Base-by-base conservation (phyloP, 2,113 vertebrate genomes). In the Shinisaurus crocodilurus region DNA sequence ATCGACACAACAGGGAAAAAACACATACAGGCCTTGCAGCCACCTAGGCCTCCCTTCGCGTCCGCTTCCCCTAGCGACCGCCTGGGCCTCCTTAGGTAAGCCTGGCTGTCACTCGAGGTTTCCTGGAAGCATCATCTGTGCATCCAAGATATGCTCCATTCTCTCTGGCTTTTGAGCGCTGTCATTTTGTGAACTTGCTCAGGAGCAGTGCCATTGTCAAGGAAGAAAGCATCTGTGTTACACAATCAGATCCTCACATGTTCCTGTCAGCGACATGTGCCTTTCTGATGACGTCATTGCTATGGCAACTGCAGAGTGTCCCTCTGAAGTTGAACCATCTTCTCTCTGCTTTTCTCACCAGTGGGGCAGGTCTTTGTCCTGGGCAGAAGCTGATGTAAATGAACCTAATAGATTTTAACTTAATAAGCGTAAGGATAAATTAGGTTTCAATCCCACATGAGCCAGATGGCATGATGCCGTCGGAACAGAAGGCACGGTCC, bases 391-490 rank as follows among this genome's bases (percentile, higher is more conserved):
- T 65, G 82, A 90, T 70, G 91, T 91, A 90, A 91, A 85, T 75
- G 63, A 89, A 23, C 43, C 85, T 94, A 94, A 95, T 94, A 85
- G 92, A 89, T 86, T 90, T 79, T 95, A 94, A 96, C 93, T 90
- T 95, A 96, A 95, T 96, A 90, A 96, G 82, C 32, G 45, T 70
- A 45, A 74, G 80, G 77, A 87, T 88, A 95, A 96, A 96, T 96
- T 91, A 95, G 90, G 92, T 96, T 95, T 95, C 88, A 1, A 13
- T 79, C 80, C 90, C 2, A 1, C 65, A 67, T 72, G 50, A 92
- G 89, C 86, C 89, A 86, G 89, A 79, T 82, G 88, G 90, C 75
- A 8, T 0, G 1, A 72, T 18, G 32, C 45, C 1, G 0, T 1
- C 37, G 18, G 79, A 84, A 7, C 27, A 9, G 67, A 81, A 18